Conservation (phyloP, 2,113 vertebrate genomes). For the Theristicus caerulescens region DNA sequence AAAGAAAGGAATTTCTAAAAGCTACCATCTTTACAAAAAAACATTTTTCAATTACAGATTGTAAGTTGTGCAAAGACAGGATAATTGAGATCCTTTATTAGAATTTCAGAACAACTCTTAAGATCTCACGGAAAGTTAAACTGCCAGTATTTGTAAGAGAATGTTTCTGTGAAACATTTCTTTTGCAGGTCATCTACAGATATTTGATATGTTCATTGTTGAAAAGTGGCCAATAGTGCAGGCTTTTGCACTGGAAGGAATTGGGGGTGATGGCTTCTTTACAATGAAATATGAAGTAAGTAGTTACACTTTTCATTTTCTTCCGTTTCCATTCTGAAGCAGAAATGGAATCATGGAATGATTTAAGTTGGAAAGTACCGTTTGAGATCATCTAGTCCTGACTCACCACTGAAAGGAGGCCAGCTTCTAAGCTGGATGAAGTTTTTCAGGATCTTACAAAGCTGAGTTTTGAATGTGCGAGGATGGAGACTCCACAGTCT, state of each 20-base stretch:
- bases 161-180: background rate
- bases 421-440: background rate
- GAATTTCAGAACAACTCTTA: background rate
- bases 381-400: background rate
- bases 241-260: slow-evolving; percentile 95
- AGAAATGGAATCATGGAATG: background rate
- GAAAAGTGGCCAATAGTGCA: slow-evolving; percentile 98
- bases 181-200: slow-evolving; percentile 88
- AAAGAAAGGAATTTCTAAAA: background rate
- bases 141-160: background rate
- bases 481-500: accelerated
- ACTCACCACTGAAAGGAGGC: background rate
- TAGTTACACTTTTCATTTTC: accelerated
- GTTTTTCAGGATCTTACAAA: background rate
- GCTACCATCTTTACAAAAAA: accelerated
- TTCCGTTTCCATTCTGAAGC: background rate
- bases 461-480: background rate
- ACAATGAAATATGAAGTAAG: slow-evolving; percentile 94
- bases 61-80: background rate
- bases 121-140: background rate
- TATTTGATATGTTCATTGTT: slow-evolving; percentile 95
- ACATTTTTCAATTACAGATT: accelerated
- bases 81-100: too few species aligned
- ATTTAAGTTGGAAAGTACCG: background rate
- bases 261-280: slow-evolving; percentile 95